Percentiles rank a stretch among this genome's conserved stretches.
Conservation (phyloP, 2,797 vertebrate genomes). For the Melanotaenia maccullochi region DNA sequence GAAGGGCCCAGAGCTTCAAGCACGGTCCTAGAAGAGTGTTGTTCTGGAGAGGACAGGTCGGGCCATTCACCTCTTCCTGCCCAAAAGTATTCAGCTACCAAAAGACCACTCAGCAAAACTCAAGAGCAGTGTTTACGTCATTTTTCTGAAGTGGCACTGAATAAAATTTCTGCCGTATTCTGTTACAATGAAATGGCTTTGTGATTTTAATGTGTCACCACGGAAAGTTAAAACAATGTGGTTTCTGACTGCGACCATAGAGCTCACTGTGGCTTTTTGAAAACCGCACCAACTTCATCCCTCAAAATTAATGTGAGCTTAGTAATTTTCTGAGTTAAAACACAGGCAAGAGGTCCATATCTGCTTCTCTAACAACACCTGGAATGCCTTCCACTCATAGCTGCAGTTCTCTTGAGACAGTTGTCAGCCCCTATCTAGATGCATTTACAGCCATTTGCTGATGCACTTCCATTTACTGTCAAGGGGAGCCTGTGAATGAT, state of each 20-base stretch:
- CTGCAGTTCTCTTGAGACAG: conserved; percentile 50
- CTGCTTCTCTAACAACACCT: conserved; percentile 43
- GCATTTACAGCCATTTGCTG: conserved; percentile 59
- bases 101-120: conserved; percentile 75
- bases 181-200: conserved; percentile 31
- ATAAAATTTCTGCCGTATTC: conserved; percentile 58
- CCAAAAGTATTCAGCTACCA: conserved; percentile 77
- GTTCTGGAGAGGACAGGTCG: conserved; percentile 68
- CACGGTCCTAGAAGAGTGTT: conserved; percentile 69
- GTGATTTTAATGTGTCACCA: conserved; percentile 25
- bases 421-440: conserved; percentile 56
- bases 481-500: conserved; percentile 31
- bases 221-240: conserved; percentile 1
- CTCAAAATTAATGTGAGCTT: conserved; percentile 56
- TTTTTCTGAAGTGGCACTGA: conserved; percentile 68
- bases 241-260: conserved; percentile 20
- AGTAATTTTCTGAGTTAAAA: conserved; percentile 50
- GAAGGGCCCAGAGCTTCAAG: conserved; percentile 74
- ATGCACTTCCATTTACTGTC: conserved; percentile 54
- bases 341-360: conserved; percentile 14
- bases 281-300: conserved; percentile 37
- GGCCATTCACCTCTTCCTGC: conserved; percentile 76
- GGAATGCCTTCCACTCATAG: conserved; percentile 45
- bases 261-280: conserved; percentile 36
- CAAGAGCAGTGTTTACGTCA: conserved; percentile 78